Evolutionary conservation across 2,888 invertebrate genomes (phyloP), one percentile per base, ranked within the genome.

Genomic region (Alloplasta piceator): DNA sequence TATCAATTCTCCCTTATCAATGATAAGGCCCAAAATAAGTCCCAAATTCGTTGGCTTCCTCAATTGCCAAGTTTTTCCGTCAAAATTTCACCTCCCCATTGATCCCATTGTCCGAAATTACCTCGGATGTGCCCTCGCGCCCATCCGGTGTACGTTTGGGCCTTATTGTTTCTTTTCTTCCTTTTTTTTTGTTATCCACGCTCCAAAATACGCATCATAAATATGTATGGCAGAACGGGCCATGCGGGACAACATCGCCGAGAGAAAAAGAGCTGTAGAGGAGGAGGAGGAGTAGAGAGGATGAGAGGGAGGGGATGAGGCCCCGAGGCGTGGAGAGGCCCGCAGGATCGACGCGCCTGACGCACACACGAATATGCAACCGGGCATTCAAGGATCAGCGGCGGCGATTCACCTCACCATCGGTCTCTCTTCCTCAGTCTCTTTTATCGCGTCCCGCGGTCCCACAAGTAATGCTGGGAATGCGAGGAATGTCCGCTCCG

Each of bases 321-420:
- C 26, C 26, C n/a, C 64, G 61, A 82, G 81, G 78, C 75, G 83
- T 58, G 78, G 78, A 75, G 76, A 76, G 75, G 75, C 68, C 75
- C 78, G 75, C 73, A 77, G 83, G 78, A 80, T 80, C 77, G 78
- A 72, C 79, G 74, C 81, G 70, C 60, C 66, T 50, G 70, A 52
- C 70, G 80, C 70, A 61, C 81, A 78, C 81, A 78, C 78, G 60
- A 77, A 81, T 81, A 78, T 81, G 74, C 78, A 81, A 81, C 68
- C 73, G 78, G 70, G 74, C 70, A 70, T 70, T 64, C 46, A 52
- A 38, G 46, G 60, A 6, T 70, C 67, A 16, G 52, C 55, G 78
- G 71, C 74, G 77, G 82, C 74, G 52, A 78, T 74, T 75, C 81
- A 68, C 48, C 38, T 41, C 60, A 41, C 26, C 41, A 14, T 26